Conservation (phyloP, 2,888 invertebrate species). For the Byasa hedistus region DNA sequence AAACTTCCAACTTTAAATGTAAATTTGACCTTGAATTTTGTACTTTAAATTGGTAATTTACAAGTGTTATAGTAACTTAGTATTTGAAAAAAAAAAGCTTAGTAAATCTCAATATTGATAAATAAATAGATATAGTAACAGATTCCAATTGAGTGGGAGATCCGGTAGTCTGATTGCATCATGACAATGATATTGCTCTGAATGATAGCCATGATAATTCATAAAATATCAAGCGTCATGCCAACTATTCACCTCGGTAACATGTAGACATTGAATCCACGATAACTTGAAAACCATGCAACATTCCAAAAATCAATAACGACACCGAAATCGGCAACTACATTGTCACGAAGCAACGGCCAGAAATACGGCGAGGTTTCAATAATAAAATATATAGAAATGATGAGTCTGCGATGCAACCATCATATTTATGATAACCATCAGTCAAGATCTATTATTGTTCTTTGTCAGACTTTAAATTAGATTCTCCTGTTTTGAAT, state of each 20-base stretch:
- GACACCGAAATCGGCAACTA: constrained; percentile 75
- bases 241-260: constrained; percentile 55
- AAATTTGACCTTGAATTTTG: not conserved
- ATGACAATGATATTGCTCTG: constrained; percentile 78
- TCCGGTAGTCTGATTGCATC: constrained; percentile 69
- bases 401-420: constrained; percentile 40
- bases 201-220: constrained; percentile 75
- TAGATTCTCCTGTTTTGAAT: not conserved
- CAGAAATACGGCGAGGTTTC: constrained; percentile 46
- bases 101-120: constrained; percentile 13
- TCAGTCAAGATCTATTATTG: not conserved
- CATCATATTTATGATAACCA: not conserved
- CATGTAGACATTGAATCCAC: constrained; percentile 45
- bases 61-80: not conserved
- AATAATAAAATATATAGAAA: constrained; percentile 37
- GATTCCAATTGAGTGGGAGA: constrained; percentile 53
- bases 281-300: constrained; percentile 67
- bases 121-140: constrained; percentile 7
- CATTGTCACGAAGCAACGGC: constrained; percentile 80
- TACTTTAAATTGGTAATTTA: not conserved
- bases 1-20: not conserved
- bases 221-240: constrained; percentile 65
- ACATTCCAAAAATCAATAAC: constrained; percentile 68
- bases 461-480: too few relatives aligned
- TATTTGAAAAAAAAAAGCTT: constrained; percentile 12